Conservation (phyloP, 2,113 vertebrate genomes). For the Ictalurus furcatus region DNA sequence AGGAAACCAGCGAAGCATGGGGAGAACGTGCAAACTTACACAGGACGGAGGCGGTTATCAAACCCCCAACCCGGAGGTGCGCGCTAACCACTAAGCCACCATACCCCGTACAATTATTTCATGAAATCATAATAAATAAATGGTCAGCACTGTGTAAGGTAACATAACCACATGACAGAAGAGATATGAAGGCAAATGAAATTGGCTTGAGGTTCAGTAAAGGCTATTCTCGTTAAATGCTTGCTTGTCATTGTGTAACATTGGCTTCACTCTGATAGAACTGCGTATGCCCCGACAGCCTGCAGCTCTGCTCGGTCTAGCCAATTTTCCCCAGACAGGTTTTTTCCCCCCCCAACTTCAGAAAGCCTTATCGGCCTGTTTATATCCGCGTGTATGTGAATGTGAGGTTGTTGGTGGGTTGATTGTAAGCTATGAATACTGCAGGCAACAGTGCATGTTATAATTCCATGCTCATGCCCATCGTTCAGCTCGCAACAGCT, state of each 20-base stretch:
- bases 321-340: background rate
- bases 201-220: background rate
- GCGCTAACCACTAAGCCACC: no score
- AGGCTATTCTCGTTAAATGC: conserved; percentile 1
- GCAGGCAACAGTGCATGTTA: background rate
- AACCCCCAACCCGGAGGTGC: no score
- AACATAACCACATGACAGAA: background rate
- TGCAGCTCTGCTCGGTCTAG: background rate
- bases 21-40: no score
- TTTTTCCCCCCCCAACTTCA: background rate
- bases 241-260: background rate
- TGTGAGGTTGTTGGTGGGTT: background rate
- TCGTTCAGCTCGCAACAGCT: background rate
- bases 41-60: no score
- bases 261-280: background rate
- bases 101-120: background rate
- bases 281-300: background rate
- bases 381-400: background rate
- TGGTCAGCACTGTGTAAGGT: background rate
- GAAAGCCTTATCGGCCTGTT: conserved; percentile 8
- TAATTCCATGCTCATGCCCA: background rate
- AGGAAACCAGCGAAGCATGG: no score
- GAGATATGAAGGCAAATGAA: background rate
- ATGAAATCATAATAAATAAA: background rate
- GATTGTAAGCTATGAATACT: conserved; percentile 8